phyloP scores from a whole-genome alignment of 2,797 vertebrate genomes.

The Cryptoblepharus egeriae region DNA sequence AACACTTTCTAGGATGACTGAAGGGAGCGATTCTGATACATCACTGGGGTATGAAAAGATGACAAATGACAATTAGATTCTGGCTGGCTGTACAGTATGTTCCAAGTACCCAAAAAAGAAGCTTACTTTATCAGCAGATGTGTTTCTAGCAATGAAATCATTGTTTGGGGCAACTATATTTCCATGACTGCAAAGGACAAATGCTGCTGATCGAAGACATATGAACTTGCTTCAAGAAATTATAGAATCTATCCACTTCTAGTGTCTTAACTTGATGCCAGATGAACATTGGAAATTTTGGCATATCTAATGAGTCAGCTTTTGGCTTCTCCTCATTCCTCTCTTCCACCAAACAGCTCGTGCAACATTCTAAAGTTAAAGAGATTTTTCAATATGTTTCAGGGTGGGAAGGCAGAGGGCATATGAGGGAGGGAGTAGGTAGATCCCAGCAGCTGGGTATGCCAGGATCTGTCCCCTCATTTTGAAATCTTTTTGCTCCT shows the following conservation, averaged over 20 bases:
- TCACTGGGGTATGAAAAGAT: slow-evolving; percentile 40
- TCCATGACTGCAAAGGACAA: slow-evolving; percentile 44
- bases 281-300: not conserved
- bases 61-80: not conserved
- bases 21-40: slow-evolving; percentile 14
- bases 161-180: slow-evolving; percentile 28
- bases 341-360: not conserved
- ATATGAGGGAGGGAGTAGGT: too few relatives aligned
- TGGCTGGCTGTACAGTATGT: slow-evolving; percentile 29
- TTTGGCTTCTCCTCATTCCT: not conserved
- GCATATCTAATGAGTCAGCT: not conserved
- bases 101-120: slow-evolving; percentile 57
- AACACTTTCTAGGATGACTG: slow-evolving; percentile 34
- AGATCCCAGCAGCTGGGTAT: too few relatives aligned
- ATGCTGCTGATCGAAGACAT: slow-evolving; percentile 9
- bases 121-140: slow-evolving; percentile 43
- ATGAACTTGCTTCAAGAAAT: slow-evolving; percentile 33
- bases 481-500: too few relatives aligned
- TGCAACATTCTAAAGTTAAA: not conserved
- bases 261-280: not conserved
- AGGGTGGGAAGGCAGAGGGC: too few relatives aligned
- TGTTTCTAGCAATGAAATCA: slow-evolving; percentile 37
- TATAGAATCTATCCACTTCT: not conserved
- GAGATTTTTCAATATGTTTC: not conserved
- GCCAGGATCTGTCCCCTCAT: too few relatives aligned